These are phyloP conservation scores for Wiebesia pumilae DNA, from an alignment of 1,140 invertebrate species.

Conservation along the genomic window DNA sequence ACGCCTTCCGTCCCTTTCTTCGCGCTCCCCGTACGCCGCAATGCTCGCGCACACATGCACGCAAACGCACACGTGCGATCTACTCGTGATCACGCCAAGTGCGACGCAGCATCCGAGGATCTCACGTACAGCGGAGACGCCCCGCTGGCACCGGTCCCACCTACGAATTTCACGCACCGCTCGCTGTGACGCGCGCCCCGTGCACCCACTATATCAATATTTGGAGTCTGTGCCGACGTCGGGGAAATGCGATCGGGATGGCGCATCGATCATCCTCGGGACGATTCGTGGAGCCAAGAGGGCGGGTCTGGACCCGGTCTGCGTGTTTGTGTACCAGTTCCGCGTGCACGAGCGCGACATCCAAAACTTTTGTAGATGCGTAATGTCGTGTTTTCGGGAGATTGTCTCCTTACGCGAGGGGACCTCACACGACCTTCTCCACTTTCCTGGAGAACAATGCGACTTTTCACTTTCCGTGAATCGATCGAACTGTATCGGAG, in stretches of 20 bases:
- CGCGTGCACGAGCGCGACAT: background rate
- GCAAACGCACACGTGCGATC: background rate
- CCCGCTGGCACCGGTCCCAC: conserved; percentile 18
- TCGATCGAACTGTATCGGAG: background rate
- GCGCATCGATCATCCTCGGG: conserved; percentile 37
- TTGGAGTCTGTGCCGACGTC: conserved; percentile 11
- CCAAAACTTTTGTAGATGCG: background rate
- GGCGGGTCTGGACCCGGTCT: no score
- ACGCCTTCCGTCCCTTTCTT: conserved; percentile 37
- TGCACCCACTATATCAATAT: conserved; percentile 43
- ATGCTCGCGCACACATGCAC: background rate
- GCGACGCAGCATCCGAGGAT: background rate
- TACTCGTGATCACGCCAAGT: background rate
- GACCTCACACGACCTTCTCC: conserved; percentile 22
- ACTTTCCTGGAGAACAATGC: background rate
- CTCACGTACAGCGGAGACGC: background rate
- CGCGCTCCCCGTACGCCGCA: background rate
- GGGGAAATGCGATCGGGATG: conserved; percentile 17
- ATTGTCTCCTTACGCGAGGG: background rate
- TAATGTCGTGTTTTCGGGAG: background rate
- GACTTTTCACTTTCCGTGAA: background rate
- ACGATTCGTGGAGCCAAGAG: background rate
- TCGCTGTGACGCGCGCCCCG: background rate
- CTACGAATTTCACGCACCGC: conserved; percentile 30
- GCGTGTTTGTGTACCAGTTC: background rate